Evolutionary conservation across 2,113 vertebrate species (phyloP), one percentile per base, ranked within the genome.

Genomic region (Mellivora capensis): DNA sequence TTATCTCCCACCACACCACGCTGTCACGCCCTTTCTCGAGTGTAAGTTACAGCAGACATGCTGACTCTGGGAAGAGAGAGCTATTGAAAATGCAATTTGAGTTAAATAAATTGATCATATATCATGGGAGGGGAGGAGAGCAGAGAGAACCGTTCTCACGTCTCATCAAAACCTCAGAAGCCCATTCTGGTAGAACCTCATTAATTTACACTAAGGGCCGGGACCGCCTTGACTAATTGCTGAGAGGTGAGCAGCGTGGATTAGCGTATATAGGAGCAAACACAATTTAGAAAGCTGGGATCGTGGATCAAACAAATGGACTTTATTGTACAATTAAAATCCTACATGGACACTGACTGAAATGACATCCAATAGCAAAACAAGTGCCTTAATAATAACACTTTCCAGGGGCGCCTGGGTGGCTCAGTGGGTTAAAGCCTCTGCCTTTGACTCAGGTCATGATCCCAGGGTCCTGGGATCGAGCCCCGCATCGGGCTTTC

Each of bases 281-380:
- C 52, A 37, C 87, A 69, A 91, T 93, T 96, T 93, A 90, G 90
- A 94, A 93, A 93, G 69, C 87, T 59, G 42, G 8, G 31, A 84
- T 67, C 2, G 0, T 72, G 87, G 91, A 92, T 96, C 83, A 96
- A 83, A 97, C 49, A 93, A 96, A 97, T 82, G 90, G 87, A 72
- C 90, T 98, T 97, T 92, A 87, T 96, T 90, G 71, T 82, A 81
- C 91, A 97, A 96, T 97, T 96, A 96, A 97, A 96, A 96, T 88
- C 74, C 76, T 54, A 67, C 94, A 74, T 69, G 76, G 80, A 92
- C 59, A 69, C 44, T 95, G 95, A 29, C 79, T 87, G 72, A 83
- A 93, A 96, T 97, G 93, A 96, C 96, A 97, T 95, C 44, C 96
- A 96, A 97, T 96, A 90, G 69, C 67, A 59, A 80, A 59, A 69